Base-by-base conservation (phyloP, 2,888 invertebrate species). In the Acrobasis repandana region DNA sequence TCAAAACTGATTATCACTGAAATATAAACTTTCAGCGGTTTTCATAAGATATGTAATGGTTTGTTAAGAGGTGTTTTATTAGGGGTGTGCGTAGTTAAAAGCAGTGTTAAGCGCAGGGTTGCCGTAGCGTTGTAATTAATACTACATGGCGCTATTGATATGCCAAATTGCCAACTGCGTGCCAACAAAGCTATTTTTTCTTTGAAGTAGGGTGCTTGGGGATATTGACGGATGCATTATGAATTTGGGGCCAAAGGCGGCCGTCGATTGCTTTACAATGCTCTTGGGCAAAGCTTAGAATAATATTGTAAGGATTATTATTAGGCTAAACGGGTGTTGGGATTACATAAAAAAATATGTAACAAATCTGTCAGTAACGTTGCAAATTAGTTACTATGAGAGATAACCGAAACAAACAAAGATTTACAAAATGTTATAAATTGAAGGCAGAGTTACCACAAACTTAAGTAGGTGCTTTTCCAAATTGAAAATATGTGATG, bases 51-150 rank as follows among this genome's bases (percentile, higher is more conserved):
- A 64, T 47, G 65, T 60, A 64, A 76, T 81, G 10, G 20, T 36
- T 16, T 10, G n/a, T 46, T 5, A 6, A 14, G 51, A 34, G 9
- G 59, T 48, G 66, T 67, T 76, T 82, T 78, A 73, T 75, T 74
- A 85, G 80, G 87, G 86, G 86, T 84, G 82, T 82, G 74, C 73
- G 75, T 78, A 82, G 78, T 85, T 82, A 79, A 86, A 83, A 86
- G 79, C 84, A 72, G 82, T 73, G 81, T 82, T 78, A 76, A 80
- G 75, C 67, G 66, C 76, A 83, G 85, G 83, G 82, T 73, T 82
- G 83, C 76, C 86, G 86, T 87, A 73, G 75, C 85, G 88, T 87
- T 88, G 90, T 89, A 90, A 91, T 88, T 87, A 88, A 90, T 89
- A 91, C 83, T 85, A 80, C 78, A 77, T 78, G 77, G 81, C 82